Conservation (phyloP, 1,140 invertebrate genomes). For the Heliconius hermathena region DNA sequence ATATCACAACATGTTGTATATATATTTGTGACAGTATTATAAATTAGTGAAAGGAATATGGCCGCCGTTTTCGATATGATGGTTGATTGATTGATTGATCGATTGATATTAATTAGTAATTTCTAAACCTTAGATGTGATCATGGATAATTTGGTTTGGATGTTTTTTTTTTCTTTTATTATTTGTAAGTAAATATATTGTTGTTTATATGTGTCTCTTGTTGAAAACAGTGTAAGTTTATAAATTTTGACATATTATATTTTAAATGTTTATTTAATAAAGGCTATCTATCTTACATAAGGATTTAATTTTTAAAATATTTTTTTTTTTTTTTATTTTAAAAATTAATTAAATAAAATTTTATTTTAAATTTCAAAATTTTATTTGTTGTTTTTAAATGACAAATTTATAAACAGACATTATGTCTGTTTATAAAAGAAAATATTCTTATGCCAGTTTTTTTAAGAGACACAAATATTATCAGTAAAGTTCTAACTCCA, state of each 20-base stretch:
- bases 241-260: not conserved
- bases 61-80: slow-evolving; percentile 23
- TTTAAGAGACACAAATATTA: not conserved
- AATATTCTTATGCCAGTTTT: not conserved
- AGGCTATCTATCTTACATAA: no score
- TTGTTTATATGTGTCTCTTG: not conserved
- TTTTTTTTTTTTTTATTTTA: no score
- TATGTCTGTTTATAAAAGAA: no score
- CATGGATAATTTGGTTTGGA: slow-evolving; percentile 1
- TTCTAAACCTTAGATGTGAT: slow-evolving; percentile 25
- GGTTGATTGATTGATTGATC: not conserved
- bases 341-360: no score
- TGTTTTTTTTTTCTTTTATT: not conserved
- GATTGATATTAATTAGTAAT: slow-evolving; percentile 15
- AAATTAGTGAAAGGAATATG: slow-evolving; percentile 33
- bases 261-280: no score
- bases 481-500: not conserved
- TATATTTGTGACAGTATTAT: slow-evolving; percentile 72
- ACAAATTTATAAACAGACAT: no score
- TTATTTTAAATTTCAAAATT: no score
- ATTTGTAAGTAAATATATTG: not conserved
- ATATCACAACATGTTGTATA: slow-evolving; percentile 45
- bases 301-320: no score
- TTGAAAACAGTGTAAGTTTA: not conserved
- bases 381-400: no score